Conservation (phyloP, 2,888 invertebrate genomes). For the Melinopterus prodromus region DNA sequence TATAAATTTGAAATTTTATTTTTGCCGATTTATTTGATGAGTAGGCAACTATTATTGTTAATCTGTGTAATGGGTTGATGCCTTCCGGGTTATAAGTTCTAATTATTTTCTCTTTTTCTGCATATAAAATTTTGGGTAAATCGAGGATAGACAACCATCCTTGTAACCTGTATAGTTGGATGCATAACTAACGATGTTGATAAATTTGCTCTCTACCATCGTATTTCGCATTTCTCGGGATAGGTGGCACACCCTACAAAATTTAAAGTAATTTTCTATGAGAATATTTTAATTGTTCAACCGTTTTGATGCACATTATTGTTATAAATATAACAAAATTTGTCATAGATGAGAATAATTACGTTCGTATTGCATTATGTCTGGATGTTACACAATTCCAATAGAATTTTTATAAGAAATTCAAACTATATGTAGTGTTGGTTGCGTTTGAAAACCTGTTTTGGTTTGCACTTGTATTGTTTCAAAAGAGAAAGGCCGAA, state of each 20-base stretch:
- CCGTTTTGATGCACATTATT: too few species aligned
- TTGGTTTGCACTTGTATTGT: conserved; percentile 1
- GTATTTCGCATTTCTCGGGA: too few species aligned
- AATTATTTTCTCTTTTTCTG: too few species aligned
- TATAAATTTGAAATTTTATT: neutral
- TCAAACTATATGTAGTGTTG: neutral
- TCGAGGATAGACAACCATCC: neutral
- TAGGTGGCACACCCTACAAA: too few species aligned
- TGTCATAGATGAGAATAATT: too few species aligned
- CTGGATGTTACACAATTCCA: too few species aligned
- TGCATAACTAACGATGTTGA: neutral
- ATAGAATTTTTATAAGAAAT: neutral
- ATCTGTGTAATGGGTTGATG: neutral
- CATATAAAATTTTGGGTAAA: neutral
- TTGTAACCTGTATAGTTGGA: neutral
- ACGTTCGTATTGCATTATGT: too few species aligned
- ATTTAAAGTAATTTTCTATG: neutral
- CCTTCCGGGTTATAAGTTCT: too few species aligned
- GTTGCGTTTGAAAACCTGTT: conserved; percentile 22
- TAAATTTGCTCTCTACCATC: too few species aligned
- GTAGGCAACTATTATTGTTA: neutral
- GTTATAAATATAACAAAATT: too few species aligned
- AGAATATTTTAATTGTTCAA: neutral
- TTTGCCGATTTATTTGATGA: neutral
- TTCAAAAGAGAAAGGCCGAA: conserved; percentile 22